These are phyloP conservation scores for Artemia sp. DNA, from an alignment of 2,888 invertebrate species.

Conservation along the genomic window DNA sequence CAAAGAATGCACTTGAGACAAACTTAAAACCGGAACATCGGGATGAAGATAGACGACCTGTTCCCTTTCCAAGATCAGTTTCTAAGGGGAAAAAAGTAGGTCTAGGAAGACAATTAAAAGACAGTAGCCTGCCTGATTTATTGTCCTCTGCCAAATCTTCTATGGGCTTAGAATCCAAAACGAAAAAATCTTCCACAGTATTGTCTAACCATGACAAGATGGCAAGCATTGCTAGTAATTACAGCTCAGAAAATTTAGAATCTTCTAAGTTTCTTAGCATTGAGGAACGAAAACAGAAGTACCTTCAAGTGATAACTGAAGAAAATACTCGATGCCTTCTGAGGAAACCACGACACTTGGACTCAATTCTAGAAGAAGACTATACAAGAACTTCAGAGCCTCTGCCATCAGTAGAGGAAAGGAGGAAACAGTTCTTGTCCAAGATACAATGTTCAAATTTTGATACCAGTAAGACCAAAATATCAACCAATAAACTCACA, in stretches of 20 bases:
- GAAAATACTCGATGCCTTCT: neutral
- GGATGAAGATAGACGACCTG: neutral
- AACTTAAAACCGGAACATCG: too few species aligned
- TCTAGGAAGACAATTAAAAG: too few species aligned
- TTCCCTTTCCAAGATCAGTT: neutral
- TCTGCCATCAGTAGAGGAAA: neutral
- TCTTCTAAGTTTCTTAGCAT: neutral
- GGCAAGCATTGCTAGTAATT: too few species aligned
- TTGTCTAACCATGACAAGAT: too few species aligned
- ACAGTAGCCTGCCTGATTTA: too few species aligned
- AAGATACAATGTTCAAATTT: neutral
- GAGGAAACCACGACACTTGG: neutral
- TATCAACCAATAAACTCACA: neutral
- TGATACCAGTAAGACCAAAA: neutral
- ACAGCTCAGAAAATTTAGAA: too few species aligned
- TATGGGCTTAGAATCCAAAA: too few species aligned
- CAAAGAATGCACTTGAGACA: too few species aligned
- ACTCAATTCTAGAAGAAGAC: neutral
- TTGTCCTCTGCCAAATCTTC: too few species aligned
- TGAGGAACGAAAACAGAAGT: neutral
- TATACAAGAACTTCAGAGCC: neutral
- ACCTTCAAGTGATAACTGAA: neutral
- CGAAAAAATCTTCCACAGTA: too few species aligned
- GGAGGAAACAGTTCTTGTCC: neutral
- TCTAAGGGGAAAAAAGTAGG: too few species aligned